Base-by-base conservation (phyloP, 2,113 vertebrate genomes). In the Barnardius zonarius region DNA sequence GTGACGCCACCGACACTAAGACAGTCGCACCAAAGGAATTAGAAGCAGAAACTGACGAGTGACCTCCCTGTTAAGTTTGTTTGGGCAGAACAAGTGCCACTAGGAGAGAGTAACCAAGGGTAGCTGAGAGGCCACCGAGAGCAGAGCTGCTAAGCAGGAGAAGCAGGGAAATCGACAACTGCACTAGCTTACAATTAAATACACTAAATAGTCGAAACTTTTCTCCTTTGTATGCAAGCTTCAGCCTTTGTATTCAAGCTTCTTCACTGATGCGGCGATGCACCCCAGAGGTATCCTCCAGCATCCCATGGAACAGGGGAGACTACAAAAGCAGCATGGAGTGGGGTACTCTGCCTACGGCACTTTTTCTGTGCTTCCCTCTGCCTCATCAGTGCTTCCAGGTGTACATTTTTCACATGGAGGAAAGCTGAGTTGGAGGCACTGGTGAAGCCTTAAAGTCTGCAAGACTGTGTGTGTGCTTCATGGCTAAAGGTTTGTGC, bases 1-100 rank as follows among this genome's bases (percentile, higher is more conserved):
- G 43, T 0, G 0, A 27, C 0, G 1, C 81, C 64, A 30, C 41
- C 0, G 0, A n/a, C 0, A 2, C 39, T 7, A 19, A 22, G 51
- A 15, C 25, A 35, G 43, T 88, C 0, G 0, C n/a, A 51, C 12
- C 0, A 0, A 22, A 73, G 72, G 61, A 78, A 61, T 83, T 67
- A 72, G n/a, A 63, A 73, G 67, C 64, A 95, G 90, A 67, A 88
- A n/a, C 35, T 39, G 68, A 69, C 10, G 37, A 55, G 57, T 54
- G 51, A 67, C 43, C 37, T 91, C 39, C 27, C 27, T 48, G 14
- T 14, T 24, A 39, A 30, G 76, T 59, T 52, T 7, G 17, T 55
- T 39, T 86, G 73, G 54, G 44, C 35, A 81, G 83, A 76, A 61
- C 2, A 4, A 52, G 30, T n/a, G 44, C 15, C 49, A 27, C n/a